Percentiles rank a stretch among this genome's conserved stretches.
Evolutionary conservation across 64 coral and sea anemone species (phyloP).

Genomic region (Stylophora pistillata): DNA sequence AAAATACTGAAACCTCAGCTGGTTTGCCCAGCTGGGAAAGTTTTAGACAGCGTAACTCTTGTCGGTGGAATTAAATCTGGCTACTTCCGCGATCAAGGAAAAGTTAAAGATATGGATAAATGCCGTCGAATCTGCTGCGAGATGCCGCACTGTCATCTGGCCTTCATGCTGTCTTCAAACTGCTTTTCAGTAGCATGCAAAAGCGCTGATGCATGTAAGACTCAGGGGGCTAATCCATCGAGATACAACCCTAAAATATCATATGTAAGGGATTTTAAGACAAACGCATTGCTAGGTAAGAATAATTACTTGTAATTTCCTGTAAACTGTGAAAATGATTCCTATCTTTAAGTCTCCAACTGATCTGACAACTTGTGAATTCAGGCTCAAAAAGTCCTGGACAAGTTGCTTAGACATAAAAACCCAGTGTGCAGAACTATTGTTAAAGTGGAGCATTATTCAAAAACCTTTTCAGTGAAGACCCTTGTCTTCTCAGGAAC

Average conservation of each 20-base stretch:
- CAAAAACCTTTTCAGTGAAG: too few species aligned
- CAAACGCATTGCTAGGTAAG: conserved; percentile 67
- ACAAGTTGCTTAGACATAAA: too few species aligned
- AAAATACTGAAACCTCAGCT: conserved; percentile 37
- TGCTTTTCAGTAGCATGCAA: conserved; percentile 98
- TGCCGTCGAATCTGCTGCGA: conserved; percentile 97
- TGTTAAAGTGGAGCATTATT: too few species aligned
- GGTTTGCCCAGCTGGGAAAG: conserved; percentile 73
- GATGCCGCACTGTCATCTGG: conserved; percentile 90
- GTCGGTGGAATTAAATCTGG: conserved; percentile 88
- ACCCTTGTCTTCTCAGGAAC: too few species aligned
- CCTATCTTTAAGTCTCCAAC: too few species aligned
- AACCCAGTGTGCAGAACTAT: too few species aligned
- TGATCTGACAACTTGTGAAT: too few species aligned
- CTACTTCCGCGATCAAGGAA: conserved; percentile 92
- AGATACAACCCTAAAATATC: conserved; percentile 80
- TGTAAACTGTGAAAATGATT: neutral
- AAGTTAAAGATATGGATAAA: conserved; percentile 78
- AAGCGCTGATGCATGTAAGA: conserved; percentile 73
- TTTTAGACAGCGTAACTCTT: conserved; percentile 74
- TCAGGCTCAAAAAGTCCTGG: too few species aligned
- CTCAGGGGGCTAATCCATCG: conserved; percentile 72
- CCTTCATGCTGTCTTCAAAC: conserved; percentile 88
- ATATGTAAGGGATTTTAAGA: conserved; percentile 75
- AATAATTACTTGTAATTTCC: neutral